phyloP scores from a whole-genome alignment of 2,113 vertebrate species.

The Sapayoa aenigma region DNA sequence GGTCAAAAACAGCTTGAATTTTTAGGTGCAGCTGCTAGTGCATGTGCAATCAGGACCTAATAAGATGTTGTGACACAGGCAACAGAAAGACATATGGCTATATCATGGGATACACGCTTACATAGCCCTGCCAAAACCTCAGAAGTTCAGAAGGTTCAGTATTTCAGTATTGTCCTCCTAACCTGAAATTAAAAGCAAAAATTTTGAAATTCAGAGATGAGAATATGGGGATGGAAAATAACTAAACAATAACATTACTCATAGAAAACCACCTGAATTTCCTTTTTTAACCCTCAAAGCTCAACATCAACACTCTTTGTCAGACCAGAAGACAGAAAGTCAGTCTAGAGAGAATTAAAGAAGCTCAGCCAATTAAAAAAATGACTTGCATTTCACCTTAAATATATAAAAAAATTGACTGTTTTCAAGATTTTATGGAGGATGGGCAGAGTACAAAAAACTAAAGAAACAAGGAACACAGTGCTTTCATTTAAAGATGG shows the following conservation, averaged over 20 bases:
- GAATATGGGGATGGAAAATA: background rate
- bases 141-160: background rate
- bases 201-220: background rate
- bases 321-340: background rate
- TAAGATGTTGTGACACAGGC: background rate
- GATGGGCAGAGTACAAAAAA: background rate
- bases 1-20: background rate
- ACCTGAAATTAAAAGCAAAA: background rate
- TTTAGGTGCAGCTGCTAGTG: background rate
- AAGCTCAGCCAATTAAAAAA: background rate
- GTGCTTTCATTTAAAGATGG: conserved; percentile 6
- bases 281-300: background rate
- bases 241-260: background rate
- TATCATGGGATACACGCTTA: background rate
- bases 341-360: background rate
- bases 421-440: background rate
- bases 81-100: background rate
- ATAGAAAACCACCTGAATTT: background rate
- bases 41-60: background rate
- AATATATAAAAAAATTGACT: background rate
- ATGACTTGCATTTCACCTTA: background rate
- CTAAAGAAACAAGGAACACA: background rate
- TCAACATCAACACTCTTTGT: background rate
- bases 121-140: background rate
- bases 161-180: background rate